Evolutionary conservation across 2,113 vertebrate genomes (phyloP), one percentile per base, ranked within the genome.

Genomic region (Platycercus adscitus): DNA sequence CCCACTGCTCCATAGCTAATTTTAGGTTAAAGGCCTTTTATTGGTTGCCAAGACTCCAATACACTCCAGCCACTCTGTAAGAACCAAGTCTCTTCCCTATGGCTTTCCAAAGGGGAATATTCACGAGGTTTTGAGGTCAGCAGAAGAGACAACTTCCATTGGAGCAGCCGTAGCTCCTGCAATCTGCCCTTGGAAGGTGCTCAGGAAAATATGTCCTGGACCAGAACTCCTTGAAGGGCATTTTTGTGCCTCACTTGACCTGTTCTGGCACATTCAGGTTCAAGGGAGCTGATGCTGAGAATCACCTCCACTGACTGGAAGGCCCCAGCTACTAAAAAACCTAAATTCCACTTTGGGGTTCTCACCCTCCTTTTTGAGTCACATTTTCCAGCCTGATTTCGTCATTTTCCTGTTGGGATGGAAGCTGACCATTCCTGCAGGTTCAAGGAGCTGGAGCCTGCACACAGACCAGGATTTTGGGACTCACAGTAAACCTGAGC

Each of bases 161-260:
- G 0, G 56, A 78, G 47, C 24, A 63, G 41, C 44, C 0, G 0
- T 6, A 47, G 12, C 31, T 47, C 17, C 64, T 53, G 46, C 0
- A 0, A 19, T 58, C 37, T 81, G 86, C 31, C n/a, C 55, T 92
- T 64, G 61, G 39, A 64, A 84, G 56, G 56, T 20, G 24, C 37
- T 35, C 73, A 50, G 47, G 41, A 35, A 81, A 86, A 31, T 4
- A 65, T n/a, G 10, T 73, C 35, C 56, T 7, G 17, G 25, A 66
- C 14, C 43, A 76, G 39, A 72, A 47, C 33, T 68, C 86, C 56
- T 71, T 7, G 3, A 50, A 77, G 18, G 29, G 13, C 43, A 47
- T 75, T 93, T 79, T 33, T 83, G 26, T 55, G 46, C 52, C 16
- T 84, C 23, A 25, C 6, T 53, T 6, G 0, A 39, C 35, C 9